Evolutionary conservation across 2,797 vertebrate species (phyloP), one percentile per base, ranked within the genome.

Genomic region (Trematomus bernacchii): DNA sequence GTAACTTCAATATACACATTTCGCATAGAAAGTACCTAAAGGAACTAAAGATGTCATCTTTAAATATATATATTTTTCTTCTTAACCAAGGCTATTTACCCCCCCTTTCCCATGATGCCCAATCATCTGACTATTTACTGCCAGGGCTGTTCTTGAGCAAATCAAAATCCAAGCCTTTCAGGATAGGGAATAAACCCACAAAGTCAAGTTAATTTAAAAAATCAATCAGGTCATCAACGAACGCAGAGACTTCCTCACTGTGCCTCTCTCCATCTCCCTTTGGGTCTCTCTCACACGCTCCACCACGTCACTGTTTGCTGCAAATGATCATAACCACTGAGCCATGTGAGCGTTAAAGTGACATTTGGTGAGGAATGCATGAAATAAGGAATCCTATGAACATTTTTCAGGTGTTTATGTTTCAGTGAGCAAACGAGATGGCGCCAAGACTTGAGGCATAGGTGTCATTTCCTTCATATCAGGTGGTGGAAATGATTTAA

Each of bases 151-250:
- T 44, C 15, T 57, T 78, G 16, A 76, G 21, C 63, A 75, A 82
- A 82, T 61, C 57, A 60, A 65, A 72, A 55, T 59, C 71, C 14
- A 10, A 67, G 65, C 44, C 10, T 6, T 44, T 75, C 55, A 60
- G 67, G 30, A 63, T 70, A 59, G 15, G 59, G 52, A 88, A 84
- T 77, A 71, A 83, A 79, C 37, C 73, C 60, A 42, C 54, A 73
- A 69, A 87, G 82, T 82, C 44, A 14, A 78, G 64, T 81, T 85
- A 16, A 80, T 90, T 87, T 83, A 82, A 90, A 91, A 33, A 91
- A 85, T 87, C 80, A 78, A 87, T 90, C 83, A 73, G 85, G 73
- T 79, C 77, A 27, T 80, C 80, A 80, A 33, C 85, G 71, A 80
- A 33, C 85, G 72, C 72, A 14, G 77, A 46, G 47, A 78, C 78